Base-by-base conservation (phyloP, 2,888 invertebrate genomes). In the Gnatocerus cornutus region DNA sequence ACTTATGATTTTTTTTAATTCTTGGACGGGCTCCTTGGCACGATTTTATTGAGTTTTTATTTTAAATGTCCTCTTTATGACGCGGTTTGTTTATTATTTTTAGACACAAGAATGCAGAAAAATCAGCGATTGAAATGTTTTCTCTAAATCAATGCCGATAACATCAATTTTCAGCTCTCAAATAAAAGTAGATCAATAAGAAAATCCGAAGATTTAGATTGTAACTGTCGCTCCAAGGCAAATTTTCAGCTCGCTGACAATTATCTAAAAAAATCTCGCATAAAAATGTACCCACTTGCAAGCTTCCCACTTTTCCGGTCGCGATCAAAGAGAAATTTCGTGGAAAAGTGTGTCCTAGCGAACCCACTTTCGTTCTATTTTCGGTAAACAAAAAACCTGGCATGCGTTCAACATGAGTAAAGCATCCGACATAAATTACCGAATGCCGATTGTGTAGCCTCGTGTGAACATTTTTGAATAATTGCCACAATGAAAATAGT, bases 401-500 rank as follows among this genome's bases (percentile, higher is more conserved):
- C 66, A 58, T 21, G 1, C 27, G 13, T 45, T 39, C 66, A 65
- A 56, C 46, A 52, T 29, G 7, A 13, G 52, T 1, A 45, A 45
- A 52, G 33, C 37, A 8, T 53, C 41, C n/a, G 10, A 10, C 33
- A 39, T 33, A 50, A 50, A 50, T 55, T 9, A 10, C 29, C 10
- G 13, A 9, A 52, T 13, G 30, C 30, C 14, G 52, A 27, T 21
- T 27, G 29, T 21, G 8, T 13, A 29, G 14, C 52, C 46, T 30
- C 52, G 52, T 52, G 29, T 10, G 13, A 41, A 41, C 52, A 52
- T 52, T 10, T 52, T 27, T 52, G 46, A 46, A 13, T 8, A 46
- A 29, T n/a, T 30, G 50, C 50, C 50, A 59, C 10, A 69, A 81
- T 81, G 80, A 80, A 79, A 71, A 81, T 81, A 48, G 79, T 80